A percentile compares a stretch with the other conserved stretches of the same genome.
Conservation (phyloP, 1,140 invertebrate genomes). For the Andricus grossulariae region DNA sequence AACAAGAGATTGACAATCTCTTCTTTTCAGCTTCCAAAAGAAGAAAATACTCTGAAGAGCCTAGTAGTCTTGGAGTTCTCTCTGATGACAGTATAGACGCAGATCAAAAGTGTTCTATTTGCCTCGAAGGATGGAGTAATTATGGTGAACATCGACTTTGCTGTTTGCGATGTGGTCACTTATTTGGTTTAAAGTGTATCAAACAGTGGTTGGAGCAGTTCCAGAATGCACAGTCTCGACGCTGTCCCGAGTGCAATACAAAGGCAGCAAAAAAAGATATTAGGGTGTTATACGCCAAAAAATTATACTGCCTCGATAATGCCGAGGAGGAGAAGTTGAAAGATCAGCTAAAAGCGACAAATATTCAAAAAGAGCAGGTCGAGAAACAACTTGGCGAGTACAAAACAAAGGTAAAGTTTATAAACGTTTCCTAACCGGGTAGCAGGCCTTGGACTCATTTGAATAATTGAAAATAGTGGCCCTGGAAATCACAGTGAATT, state of each 20-base stretch:
- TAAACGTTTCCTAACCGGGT: constrained; percentile 60
- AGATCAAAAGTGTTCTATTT: constrained; percentile 89
- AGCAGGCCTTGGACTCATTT: constrained; percentile 17
- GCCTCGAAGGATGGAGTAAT: constrained; percentile 90
- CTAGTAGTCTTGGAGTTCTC: constrained; percentile 9
- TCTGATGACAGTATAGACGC: constrained; percentile 76
- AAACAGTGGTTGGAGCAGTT: constrained; percentile 83
- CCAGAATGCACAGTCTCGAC: constrained; percentile 50
- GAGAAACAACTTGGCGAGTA: constrained; percentile 75
- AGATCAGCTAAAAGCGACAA: constrained; percentile 73
- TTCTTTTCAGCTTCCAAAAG: constrained; percentile 29
- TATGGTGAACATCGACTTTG: constrained; percentile 89
- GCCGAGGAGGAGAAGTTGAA: constrained; percentile 79
- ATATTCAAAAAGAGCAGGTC: constrained; percentile 63
- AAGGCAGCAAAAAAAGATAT: constrained; percentile 86
- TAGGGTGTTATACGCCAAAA: constrained; percentile 83
- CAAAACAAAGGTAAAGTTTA: constrained; percentile 76
- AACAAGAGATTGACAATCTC: constrained; percentile 72
- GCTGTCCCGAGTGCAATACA: constrained; percentile 92
- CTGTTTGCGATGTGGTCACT: constrained; percentile 91
- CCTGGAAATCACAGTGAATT: no score
- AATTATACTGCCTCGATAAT: constrained; percentile 81
- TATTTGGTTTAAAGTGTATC: constrained; percentile 92
- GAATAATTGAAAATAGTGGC: no score
- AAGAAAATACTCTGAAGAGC: constrained; percentile 34